Conservation (phyloP, 92 coral and sea anemone genomes). For the Virgularia gustaviana region DNA sequence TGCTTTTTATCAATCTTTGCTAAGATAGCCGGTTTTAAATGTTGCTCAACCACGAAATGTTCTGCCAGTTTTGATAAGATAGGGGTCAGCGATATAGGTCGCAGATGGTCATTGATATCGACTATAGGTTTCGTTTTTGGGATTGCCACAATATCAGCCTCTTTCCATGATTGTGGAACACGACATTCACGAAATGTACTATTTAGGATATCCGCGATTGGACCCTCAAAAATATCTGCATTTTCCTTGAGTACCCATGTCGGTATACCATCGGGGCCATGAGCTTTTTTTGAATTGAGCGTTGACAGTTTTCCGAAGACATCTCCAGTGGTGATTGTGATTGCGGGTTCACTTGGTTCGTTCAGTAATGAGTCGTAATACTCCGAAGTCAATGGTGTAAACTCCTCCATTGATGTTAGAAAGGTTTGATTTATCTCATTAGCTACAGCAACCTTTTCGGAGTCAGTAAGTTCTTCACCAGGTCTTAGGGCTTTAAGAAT, state of each 20-base stretch:
- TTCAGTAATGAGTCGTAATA: slow-evolving; percentile 12
- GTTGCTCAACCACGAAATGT: slow-evolving; percentile 8
- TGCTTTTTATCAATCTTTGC: slow-evolving; percentile 1
- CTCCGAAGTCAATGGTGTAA: slow-evolving; percentile 30
- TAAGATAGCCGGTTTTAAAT: slow-evolving; percentile 12
- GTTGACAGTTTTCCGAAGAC: slow-evolving; percentile 36
- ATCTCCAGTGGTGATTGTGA: slow-evolving; percentile 20
- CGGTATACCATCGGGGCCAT: slow-evolving; percentile 48
- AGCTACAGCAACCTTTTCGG: slow-evolving; percentile 23
- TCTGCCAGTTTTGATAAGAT: slow-evolving; percentile 22
- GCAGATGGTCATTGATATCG: slow-evolving; percentile 24
- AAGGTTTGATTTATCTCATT: slow-evolving; percentile 31
- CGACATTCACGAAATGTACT: slow-evolving; percentile 20
- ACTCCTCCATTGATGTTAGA: slow-evolving; percentile 37
- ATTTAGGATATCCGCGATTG: slow-evolving; percentile 29
- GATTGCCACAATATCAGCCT: neutral
- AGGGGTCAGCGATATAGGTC: slow-evolving; percentile 25
- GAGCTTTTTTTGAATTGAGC: slow-evolving; percentile 38
- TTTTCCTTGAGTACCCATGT: slow-evolving; percentile 21
- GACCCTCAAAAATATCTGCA: slow-evolving; percentile 1
- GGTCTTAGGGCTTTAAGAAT: neutral
- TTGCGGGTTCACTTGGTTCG: neutral
- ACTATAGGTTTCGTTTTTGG: slow-evolving; percentile 11
- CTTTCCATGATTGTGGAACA: neutral
- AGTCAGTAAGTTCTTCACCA: neutral